Percentiles rank a stretch among this genome's conserved stretches.
Evolutionary conservation across 2,888 invertebrate genomes (phyloP).

Genomic region (Acleris literana): DNA sequence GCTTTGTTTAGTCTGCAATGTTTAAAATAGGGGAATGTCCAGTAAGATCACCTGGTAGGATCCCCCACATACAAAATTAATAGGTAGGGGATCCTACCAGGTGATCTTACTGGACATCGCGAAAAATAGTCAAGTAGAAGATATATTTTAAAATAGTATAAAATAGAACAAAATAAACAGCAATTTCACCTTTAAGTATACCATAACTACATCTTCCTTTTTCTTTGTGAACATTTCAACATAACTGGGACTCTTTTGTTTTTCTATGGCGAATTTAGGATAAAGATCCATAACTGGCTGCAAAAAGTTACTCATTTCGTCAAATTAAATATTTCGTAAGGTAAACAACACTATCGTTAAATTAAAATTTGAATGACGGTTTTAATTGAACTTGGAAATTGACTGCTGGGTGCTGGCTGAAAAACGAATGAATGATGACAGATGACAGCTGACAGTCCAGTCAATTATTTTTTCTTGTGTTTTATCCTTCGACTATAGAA

Average conservation of each 20-base stretch:
- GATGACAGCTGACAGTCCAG: background rate
- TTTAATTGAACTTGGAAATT: background rate
- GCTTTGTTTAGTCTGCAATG: conserved; percentile 56
- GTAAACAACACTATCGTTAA: conserved; percentile 13
- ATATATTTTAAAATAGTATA: background rate
- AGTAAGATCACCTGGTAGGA: too few species aligned
- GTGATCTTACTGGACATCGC: too few species aligned
- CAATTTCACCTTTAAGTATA: conserved; percentile 59
- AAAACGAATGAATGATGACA: background rate
- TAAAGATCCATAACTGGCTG: conserved; percentile 58
- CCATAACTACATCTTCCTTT: conserved; percentile 60
- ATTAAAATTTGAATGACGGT: conserved; percentile 17
- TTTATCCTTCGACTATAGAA: too few species aligned
- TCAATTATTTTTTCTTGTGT: too few species aligned
- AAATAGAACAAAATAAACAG: background rate
- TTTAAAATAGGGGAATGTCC: conserved; percentile 2
- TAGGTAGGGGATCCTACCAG: too few species aligned
- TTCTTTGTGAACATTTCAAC: conserved; percentile 68
- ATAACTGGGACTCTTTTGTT: conserved; percentile 68
- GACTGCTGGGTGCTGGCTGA: too few species aligned
- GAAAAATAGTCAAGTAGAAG: background rate
- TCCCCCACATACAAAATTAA: too few species aligned
- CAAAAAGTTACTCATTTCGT: conserved; percentile 55
- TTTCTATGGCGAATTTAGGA: conserved; percentile 61
- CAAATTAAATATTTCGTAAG: background rate